Evolutionary conservation across 2,113 vertebrate species (phyloP), one percentile per base, ranked within the genome.

Genomic region (Corythoichthys haematopterus): DNA sequence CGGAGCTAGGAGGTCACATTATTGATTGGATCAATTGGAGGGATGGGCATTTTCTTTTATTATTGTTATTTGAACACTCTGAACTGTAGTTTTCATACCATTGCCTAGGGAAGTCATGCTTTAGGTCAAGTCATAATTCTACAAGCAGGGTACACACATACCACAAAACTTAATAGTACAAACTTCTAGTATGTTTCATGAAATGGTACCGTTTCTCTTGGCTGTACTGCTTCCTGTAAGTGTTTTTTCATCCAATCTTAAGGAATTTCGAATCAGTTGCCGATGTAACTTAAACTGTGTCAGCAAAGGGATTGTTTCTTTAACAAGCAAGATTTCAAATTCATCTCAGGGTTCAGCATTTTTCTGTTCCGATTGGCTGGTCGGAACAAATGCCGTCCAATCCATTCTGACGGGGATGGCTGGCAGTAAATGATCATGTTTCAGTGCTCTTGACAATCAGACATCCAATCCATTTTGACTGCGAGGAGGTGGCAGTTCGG

Each of bases 1-100:
- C 64, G 65, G 57, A 74, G 68, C 60, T 37, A 43, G 64, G 64
- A 83, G 76, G 83, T 76, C 75, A 80, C 69, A 77, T 73, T 78
- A 46, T 71, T 53, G 51, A 53, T 53, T 53, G n/a, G n/a, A 16
- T 74, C 63, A 72, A 58, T 6, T 10, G 37, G 57, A 43, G 38
- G 38, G 58, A 43, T 13, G 58, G 38, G 16, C 58, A 61, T 43
- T 61, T 55, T 10, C 28, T 33, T 3, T 10, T 20, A 37, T 20
- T 20, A 40, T 60, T 71, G 36, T 77, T 74, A 80, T 38, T 33
- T 72, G 78, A 57, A 57, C 13, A 4, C 5, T 57, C 15, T 36
- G 33, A 36, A 57, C 55, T 10, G 9, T 11, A 38, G 57, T 33
- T 57, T 57, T 28, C 33, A 36, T 36, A 2, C 6, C 3, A 59